Evolutionary conservation across 2,797 vertebrate species (phyloP), one percentile per base, ranked within the genome.

Genomic region (Hippopotamyrus pictus): DNA sequence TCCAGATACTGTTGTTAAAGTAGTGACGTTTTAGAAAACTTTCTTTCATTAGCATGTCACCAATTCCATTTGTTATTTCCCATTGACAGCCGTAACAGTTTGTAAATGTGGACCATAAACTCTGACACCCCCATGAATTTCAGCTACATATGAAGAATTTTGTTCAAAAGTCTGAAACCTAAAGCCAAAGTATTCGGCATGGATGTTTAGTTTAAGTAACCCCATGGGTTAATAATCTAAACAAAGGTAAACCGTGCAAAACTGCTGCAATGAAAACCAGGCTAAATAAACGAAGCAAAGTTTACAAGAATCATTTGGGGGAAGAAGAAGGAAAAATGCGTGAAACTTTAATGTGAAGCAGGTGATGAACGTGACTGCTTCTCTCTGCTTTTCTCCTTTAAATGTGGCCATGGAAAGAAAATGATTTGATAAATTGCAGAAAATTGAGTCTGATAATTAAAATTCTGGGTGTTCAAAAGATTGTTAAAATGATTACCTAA

Each of bases 141-240:
- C 94, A 96, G 94, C 90, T 93, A 94, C 94, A 94, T 95, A 90
- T 94, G 92, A 87, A 95, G 95, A 95, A 95, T 96, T 96, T 95
- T 95, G 96, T 96, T 96, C 95, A 96, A 96, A 97, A 96, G 92
- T 95, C 94, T 96, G 96, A 97, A 97, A 97, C 94, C 92, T 94
- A 97, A 97, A 96, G 95, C 97, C 92, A 92, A 95, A 96, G 96
- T 96, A 95, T 97, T 97, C 94, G 93, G 93, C 96, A 94, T 96
- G 94, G 96, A 97, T 98, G 97, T 99, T 99, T 98, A 97, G 97
- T 96, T 97, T 97, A 96, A 96, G 96, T 97, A 97, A 98, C 97
- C 98, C 97, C 96, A 95, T 96, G 97, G 97, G 97, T 97, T 98
- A 98, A 98, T 98, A 99, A 99, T 98, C 97, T 95, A 98, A 99